These are phyloP conservation scores for Autographa gamma DNA, from an alignment of 2,888 invertebrate species.

Conservation along the genomic window DNA sequence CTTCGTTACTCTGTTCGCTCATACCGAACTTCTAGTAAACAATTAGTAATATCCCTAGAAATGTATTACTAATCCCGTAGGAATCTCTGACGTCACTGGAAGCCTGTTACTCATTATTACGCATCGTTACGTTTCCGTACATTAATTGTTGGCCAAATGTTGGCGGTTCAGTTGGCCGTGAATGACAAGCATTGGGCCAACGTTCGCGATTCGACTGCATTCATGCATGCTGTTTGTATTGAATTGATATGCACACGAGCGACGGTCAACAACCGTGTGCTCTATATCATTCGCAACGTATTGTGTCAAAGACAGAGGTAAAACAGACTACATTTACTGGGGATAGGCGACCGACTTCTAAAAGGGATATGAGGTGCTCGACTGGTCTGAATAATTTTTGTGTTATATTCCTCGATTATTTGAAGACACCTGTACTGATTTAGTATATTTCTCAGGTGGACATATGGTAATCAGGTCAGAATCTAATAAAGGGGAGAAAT, in stretches of 20 bases:
- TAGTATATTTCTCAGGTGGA: no score
- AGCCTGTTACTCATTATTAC: conserved; percentile 28
- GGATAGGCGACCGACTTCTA: background rate
- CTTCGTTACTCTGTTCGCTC: conserved; percentile 5
- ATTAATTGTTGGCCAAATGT: conserved; percentile 25
- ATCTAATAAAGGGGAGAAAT: no score
- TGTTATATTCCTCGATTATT: no score
- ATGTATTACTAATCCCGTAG: conserved; percentile 26
- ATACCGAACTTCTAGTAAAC: conserved; percentile 11
- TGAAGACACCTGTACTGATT: no score
- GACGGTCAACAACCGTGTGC: background rate
- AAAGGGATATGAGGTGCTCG: no score
- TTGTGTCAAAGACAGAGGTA: background rate
- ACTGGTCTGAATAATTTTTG: no score
- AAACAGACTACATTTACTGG: background rate
- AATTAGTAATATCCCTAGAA: conserved; percentile 17
- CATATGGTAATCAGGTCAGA: no score
- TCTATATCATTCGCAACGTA: background rate
- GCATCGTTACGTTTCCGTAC: conserved; percentile 8
- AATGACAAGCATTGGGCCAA: conserved; percentile 11
- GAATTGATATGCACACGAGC: background rate
- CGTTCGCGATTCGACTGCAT: background rate
- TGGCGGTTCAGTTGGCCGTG: background rate
- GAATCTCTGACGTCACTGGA: conserved; percentile 51
- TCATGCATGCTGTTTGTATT: background rate